These are phyloP conservation scores for Hetaerina titia DNA, from an alignment of 2,888 invertebrate genomes.

Conservation along the genomic window DNA sequence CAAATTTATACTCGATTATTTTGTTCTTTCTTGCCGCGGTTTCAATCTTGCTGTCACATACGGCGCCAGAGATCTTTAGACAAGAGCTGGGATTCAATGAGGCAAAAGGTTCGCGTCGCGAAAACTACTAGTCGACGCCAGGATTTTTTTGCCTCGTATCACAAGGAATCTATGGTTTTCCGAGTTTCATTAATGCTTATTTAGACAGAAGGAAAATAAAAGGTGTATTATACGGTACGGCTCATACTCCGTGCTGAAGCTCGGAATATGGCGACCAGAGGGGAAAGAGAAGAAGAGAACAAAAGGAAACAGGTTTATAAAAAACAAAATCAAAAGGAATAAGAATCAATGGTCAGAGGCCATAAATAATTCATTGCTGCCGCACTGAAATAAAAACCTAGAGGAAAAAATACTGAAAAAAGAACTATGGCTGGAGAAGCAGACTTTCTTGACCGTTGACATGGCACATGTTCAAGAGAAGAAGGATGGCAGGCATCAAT, in stretches of 20 bases:
- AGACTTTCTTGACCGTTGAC: not conserved
- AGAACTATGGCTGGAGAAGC: not conserved
- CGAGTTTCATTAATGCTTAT: not conserved
- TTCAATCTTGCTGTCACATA: slow-evolving; percentile 45
- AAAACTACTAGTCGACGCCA: not conserved
- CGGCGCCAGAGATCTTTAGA: slow-evolving; percentile 53
- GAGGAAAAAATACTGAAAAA: not conserved
- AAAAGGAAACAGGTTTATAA: slow-evolving; percentile 29
- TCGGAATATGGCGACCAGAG: not conserved
- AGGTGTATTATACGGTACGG: not conserved
- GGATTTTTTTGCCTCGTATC: not conserved
- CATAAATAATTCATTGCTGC: slow-evolving; percentile 52
- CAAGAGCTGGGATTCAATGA: slow-evolving; percentile 58
- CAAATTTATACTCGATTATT: slow-evolving; percentile 14
- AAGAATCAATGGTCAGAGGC: not conserved
- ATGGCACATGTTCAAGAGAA: not conserved
- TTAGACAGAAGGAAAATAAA: not conserved
- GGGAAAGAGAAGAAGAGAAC: not conserved
- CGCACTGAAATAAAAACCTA: not conserved
- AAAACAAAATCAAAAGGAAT: slow-evolving; percentile 29
- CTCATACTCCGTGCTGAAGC: not conserved
- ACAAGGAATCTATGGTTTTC: not conserved
- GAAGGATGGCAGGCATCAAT: not conserved
- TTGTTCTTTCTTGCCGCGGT: not conserved
- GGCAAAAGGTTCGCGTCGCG: not conserved